Evolutionary conservation across 1,140 invertebrate species (phyloP).

Genomic region (Drosophila willistoni): DNA sequence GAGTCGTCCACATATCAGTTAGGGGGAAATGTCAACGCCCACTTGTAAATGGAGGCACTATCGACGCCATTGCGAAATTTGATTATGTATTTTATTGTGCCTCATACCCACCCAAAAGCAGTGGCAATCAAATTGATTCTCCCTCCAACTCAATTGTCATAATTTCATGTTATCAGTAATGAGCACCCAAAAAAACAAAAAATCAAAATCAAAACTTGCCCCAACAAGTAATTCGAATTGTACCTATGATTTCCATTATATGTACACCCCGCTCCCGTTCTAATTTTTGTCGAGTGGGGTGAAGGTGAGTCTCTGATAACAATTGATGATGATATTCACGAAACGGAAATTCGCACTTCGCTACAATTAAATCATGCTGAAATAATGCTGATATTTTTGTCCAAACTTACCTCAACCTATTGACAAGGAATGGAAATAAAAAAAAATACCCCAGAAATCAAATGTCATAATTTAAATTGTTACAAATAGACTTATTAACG

Average conservation of each 20-base stretch:
- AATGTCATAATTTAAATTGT: conserved; percentile 76
- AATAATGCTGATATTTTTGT: conserved; percentile 51
- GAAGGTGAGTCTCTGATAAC: conserved; percentile 5
- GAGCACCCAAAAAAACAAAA: background rate
- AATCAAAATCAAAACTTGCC: conserved; percentile 8
- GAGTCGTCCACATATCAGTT: conserved; percentile 28
- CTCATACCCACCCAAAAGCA: conserved; percentile 12
- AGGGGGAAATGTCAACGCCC: conserved; percentile 56
- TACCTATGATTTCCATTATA: background rate
- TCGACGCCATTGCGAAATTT: conserved; percentile 38
- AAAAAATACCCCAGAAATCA: background rate
- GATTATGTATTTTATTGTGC: background rate
- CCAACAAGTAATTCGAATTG: conserved; percentile 50
- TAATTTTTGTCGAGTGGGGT: background rate
- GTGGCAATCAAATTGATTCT: conserved; percentile 54
- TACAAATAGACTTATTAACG: conserved; percentile 76
- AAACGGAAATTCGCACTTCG: conserved; percentile 70
- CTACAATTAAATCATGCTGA: conserved; percentile 35
- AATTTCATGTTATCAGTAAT: conserved; percentile 44
- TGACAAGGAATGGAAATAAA: background rate
- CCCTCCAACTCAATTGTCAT: conserved; percentile 33
- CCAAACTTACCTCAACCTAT: conserved; percentile 37
- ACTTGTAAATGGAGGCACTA: conserved; percentile 47
- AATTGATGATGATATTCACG: conserved; percentile 9
- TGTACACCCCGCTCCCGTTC: background rate